These are phyloP conservation scores for Tetranychus piercei DNA, from an alignment of 2,888 invertebrate species.

Conservation along the genomic window DNA sequence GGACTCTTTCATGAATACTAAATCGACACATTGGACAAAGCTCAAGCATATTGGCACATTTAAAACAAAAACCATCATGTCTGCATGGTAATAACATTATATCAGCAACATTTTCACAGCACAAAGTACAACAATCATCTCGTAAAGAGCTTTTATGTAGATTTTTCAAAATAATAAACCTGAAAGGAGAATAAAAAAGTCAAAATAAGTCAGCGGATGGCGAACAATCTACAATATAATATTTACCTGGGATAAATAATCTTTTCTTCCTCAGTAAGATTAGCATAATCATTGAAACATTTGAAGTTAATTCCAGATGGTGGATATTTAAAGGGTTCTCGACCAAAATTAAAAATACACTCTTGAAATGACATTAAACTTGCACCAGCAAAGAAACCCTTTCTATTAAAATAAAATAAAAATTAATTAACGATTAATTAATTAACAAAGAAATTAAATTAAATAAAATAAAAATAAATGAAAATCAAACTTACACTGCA, in stretches of 20 bases:
- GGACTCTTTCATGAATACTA: slow-evolving; percentile 34
- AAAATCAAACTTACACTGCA: slow-evolving; percentile 41
- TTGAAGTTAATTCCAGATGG: slow-evolving; percentile 47
- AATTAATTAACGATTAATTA: slow-evolving; percentile 13
- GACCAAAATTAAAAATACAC: slow-evolving; percentile 78
- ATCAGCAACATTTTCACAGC: slow-evolving; percentile 59
- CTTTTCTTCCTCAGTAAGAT: slow-evolving; percentile 56
- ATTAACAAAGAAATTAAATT: slow-evolving; percentile 20
- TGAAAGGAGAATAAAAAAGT: slow-evolving; percentile 45
- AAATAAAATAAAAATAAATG: not conserved
- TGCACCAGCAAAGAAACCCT: slow-evolving; percentile 80
- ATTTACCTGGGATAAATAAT: slow-evolving; percentile 54
- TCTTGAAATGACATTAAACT: slow-evolving; percentile 94
- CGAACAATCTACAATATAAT: slow-evolving; percentile 29
- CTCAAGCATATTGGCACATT: slow-evolving; percentile 54
- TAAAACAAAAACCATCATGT: slow-evolving; percentile 64
- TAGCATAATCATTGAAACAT: slow-evolving; percentile 57
- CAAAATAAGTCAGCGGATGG: slow-evolving; percentile 36
- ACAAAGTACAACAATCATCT: slow-evolving; percentile 69
- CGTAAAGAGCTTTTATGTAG: slow-evolving; percentile 29
- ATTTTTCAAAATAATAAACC: not conserved
- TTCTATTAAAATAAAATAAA: too few species aligned
- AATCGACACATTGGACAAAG: slow-evolving; percentile 74
- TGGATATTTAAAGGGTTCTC: slow-evolving; percentile 54
- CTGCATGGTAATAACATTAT: slow-evolving; percentile 58